Evolutionary conservation across 2,113 vertebrate genomes (phyloP).

Genomic region (Lagopus leucura): DNA sequence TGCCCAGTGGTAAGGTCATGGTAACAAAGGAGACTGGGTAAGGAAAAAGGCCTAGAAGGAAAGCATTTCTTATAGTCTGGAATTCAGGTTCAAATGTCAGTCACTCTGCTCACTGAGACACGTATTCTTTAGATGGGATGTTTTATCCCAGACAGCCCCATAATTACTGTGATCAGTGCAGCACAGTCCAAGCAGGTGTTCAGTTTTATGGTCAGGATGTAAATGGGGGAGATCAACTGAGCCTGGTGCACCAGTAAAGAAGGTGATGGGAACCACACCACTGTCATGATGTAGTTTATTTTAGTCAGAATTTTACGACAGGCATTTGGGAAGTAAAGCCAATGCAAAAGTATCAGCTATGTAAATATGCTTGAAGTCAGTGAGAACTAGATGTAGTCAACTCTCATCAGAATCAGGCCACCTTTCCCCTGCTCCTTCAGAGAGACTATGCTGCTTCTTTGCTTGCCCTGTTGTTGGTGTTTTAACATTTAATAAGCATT

Average conservation of each 20-base stretch:
- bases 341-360: not conserved
- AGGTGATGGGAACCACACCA: accelerated
- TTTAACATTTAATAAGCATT: not conserved
- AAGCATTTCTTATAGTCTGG: not conserved
- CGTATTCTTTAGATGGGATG: not conserved
- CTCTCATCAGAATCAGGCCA: not conserved
- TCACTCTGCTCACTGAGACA: not conserved
- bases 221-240: not conserved
- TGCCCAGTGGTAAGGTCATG: not conserved
- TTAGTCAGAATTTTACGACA: not conserved
- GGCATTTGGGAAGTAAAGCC: not conserved
- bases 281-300: not conserved
- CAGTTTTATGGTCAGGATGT: not conserved
- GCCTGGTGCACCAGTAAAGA: not conserved
- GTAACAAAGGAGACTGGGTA: not conserved
- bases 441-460: not conserved
- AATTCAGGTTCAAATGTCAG: not conserved
- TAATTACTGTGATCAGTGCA: not conserved
- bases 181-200: accelerated
- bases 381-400: not conserved
- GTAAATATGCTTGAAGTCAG: not conserved
- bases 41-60: not conserved
- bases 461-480: not conserved
- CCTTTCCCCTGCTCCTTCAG: accelerated
- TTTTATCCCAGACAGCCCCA: not conserved